phyloP scores from a whole-genome alignment of 2,888 invertebrate genomes.

The Penaeus monodon region DNA sequence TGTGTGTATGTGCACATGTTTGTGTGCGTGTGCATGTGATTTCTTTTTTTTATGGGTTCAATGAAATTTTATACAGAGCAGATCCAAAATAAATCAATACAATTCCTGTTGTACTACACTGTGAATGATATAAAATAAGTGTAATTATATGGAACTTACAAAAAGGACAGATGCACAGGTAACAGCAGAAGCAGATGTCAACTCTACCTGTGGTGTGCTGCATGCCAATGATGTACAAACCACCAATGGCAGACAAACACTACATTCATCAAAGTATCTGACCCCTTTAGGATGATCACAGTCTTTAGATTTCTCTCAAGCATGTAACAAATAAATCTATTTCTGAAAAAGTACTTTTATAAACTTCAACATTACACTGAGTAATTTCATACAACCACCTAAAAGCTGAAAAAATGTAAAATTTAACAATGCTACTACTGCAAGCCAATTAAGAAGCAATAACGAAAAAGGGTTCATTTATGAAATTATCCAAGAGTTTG shows the following conservation, averaged over 20 bases:
- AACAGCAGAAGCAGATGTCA: slow-evolving; percentile 24
- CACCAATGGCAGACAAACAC: slow-evolving; percentile 31
- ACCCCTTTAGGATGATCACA: slow-evolving; percentile 37
- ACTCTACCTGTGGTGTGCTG: slow-evolving; percentile 20
- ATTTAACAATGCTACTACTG: slow-evolving; percentile 31
- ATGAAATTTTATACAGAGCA: slow-evolving; percentile 12
- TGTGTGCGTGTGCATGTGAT: too few relatives aligned
- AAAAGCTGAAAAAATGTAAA: slow-evolving; percentile 30
- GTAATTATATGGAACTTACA: slow-evolving; percentile 34
- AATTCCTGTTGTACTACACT: slow-evolving; percentile 35
- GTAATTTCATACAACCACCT: slow-evolving; percentile 42
- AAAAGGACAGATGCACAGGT: slow-evolving; percentile 24
- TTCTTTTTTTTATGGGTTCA: too few relatives aligned
- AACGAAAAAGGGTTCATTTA: slow-evolving; percentile 28
- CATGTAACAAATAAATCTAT: slow-evolving; percentile 31
- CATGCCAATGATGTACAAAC: slow-evolving; percentile 20
- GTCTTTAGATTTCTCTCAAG: slow-evolving; percentile 31
- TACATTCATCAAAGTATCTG: slow-evolving; percentile 26
- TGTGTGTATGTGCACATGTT: too few relatives aligned
- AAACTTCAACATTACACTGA: slow-evolving; percentile 42
- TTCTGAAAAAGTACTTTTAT: slow-evolving; percentile 34
- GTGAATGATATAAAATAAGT: slow-evolving; percentile 5
- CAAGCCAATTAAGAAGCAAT: slow-evolving; percentile 40
- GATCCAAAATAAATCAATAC: slow-evolving; percentile 34
- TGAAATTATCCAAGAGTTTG: slow-evolving; percentile 17